Conservation (phyloP, 2,113 vertebrate species). For the Bubo bubo region DNA sequence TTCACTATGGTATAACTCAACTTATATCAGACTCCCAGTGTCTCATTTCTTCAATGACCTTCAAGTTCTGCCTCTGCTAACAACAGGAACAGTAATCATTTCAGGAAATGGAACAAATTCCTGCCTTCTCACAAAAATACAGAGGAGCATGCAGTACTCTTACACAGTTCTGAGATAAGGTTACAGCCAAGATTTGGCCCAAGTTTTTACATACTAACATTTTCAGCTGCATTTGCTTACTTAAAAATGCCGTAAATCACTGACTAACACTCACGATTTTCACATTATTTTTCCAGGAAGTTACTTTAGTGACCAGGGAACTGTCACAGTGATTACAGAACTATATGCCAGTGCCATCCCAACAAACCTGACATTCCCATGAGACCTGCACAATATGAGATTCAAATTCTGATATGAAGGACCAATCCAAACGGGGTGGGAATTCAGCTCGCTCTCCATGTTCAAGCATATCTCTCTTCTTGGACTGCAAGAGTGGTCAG, state of each 20-base stretch:
- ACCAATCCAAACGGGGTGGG: not conserved
- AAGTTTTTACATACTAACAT: not conserved
- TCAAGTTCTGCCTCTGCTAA: not conserved
- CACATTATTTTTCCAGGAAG: not conserved
- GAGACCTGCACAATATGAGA: rapidly evolving
- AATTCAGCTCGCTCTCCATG: not conserved
- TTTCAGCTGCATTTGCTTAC: not conserved
- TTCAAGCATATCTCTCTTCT: not conserved
- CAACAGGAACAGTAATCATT: not conserved
- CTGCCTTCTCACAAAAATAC: not conserved
- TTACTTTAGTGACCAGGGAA: not conserved
- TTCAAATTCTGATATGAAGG: not conserved
- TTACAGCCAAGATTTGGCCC: not conserved
- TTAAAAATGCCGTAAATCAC: not conserved
- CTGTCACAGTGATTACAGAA: not conserved
- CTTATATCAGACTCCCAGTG: not conserved
- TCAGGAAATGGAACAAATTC: not conserved
- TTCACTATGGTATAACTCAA: not conserved
- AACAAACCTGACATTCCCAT: not conserved
- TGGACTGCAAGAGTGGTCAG: rapidly evolving
- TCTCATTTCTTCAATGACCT: not conserved
- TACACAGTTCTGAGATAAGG: not conserved
- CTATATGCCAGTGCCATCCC: not conserved
- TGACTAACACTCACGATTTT: not conserved
- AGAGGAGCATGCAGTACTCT: not conserved